phyloP scores from a whole-genome alignment of 2,113 vertebrate genomes.

The Nothoprocta perdicaria region DNA sequence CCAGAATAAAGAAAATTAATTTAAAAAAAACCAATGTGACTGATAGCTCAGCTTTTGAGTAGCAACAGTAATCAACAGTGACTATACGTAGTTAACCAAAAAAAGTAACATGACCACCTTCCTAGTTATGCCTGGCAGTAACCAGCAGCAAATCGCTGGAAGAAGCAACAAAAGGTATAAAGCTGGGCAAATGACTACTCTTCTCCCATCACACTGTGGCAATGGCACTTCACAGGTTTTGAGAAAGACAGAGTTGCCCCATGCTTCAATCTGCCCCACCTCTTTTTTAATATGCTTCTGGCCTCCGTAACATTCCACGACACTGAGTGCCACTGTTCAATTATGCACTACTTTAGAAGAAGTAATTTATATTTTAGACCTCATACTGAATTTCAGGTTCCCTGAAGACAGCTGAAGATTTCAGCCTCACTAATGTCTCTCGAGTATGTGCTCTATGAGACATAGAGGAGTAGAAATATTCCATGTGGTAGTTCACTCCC shows the following conservation, averaged over 20 bases:
- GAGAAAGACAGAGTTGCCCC: not conserved
- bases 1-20: no score
- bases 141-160: not conserved
- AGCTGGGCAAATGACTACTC: not conserved
- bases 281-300: not conserved
- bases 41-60: not conserved
- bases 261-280: not conserved
- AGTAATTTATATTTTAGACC: rapidly evolving
- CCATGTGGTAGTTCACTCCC: not conserved
- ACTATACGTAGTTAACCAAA: not conserved
- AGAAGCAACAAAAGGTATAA: not conserved
- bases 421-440: not conserved
- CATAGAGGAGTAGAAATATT: not conserved
- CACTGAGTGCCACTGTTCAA: not conserved
- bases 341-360: not conserved
- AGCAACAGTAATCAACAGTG: not conserved
- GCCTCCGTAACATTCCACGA: not conserved
- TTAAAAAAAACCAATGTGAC: not conserved
- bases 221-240: not conserved
- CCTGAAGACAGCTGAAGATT: not conserved
- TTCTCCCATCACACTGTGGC: not conserved
- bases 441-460: not conserved
- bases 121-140: not conserved
- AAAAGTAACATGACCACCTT: not conserved
- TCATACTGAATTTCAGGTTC: not conserved